A percentile compares a stretch with the other conserved stretches of the same genome.
These are phyloP conservation scores for Clarias gariepinus DNA, from an alignment of 2,113 vertebrate species.

Conservation along the genomic window DNA sequence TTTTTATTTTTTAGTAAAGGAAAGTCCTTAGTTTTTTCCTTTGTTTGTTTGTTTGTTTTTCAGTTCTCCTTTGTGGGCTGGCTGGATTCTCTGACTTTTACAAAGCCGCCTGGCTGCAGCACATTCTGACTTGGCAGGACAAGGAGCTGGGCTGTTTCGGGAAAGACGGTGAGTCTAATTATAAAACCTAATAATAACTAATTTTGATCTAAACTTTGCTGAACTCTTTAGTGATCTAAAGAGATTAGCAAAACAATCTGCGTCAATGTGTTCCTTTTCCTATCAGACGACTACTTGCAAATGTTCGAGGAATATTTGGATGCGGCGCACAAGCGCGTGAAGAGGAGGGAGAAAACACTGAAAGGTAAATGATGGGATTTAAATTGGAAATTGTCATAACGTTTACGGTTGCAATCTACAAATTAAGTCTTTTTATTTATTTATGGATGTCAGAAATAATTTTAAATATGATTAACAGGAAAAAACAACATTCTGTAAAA, in stretches of 20 bases:
- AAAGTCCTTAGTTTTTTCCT: neutral
- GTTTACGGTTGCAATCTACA: neutral
- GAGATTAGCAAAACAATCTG: neutral
- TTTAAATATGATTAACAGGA: neutral
- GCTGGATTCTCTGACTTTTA: slow-evolving; percentile 82
- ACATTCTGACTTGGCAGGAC: slow-evolving; percentile 77
- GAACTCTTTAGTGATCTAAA: no score
- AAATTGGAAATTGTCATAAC: neutral
- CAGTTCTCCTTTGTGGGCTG: slow-evolving; percentile 82
- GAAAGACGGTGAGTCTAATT: slow-evolving; percentile 70
- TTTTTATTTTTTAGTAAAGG: no score
- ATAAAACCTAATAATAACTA: no score
- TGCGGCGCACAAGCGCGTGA: slow-evolving; percentile 71
- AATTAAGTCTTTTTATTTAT: neutral
- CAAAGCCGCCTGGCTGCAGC: slow-evolving; percentile 77
- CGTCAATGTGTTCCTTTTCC: neutral
- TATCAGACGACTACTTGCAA: slow-evolving; percentile 66
- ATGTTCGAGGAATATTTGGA: slow-evolving; percentile 73
- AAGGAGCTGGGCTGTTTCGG: slow-evolving; percentile 77
- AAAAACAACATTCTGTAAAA: neutral
- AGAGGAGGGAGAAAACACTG: slow-evolving; percentile 75
- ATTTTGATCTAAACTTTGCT: no score
- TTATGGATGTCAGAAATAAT: neutral
- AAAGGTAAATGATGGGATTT: slow-evolving; percentile 57
- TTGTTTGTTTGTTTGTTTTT: slow-evolving; percentile 12